Evolutionary conservation across 2,113 vertebrate species (phyloP), one percentile per base, ranked within the genome.

Genomic region (Ceuthmochares aereus): DNA sequence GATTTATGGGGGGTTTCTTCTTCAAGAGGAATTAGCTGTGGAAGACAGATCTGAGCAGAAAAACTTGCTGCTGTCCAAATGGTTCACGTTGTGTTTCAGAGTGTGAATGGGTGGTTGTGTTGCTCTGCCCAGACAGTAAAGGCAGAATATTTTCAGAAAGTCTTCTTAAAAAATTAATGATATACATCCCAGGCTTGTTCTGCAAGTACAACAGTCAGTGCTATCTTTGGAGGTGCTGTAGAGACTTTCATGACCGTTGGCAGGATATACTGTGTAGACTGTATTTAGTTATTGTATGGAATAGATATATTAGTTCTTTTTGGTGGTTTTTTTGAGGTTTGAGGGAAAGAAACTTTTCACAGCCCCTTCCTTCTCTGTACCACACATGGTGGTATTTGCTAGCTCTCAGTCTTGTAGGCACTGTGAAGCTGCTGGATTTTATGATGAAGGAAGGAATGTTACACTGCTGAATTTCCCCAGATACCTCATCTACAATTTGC

Each of bases 401-500:
- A 63, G 14, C 18, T 69, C 20, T 69, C 26, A 66, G 22, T 12
- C 37, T 79, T 5, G 22, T 52, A 40, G 58, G 19, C 40, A 42
- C 22, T 36, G 16, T 51, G 42, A 84, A 73, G 59, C 64, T 64
- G 55, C 59, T 74, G 84, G 11, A 40, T 27, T 72, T 27, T 70
- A 23, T 54, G 32, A 77, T 42, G 27, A 84, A 89, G 32, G 29
- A 70, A 81, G 19, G 42, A 72, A 30, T 80, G 36, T 79, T 91
- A 15, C 12, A 10, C 58, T 93, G 70, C 37, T 84, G 83, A 95
- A 68, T 79, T 95, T 36, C 34, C 17, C 68, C n/a, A 56, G 75
- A 69, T 90, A 80, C n/a, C 80, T 90, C 69, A 80, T 58, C 72
- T 85, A 55, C 62, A 83, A 12, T 89, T 96, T 96, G 51, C 75